Percentiles rank a stretch among this genome's conserved stretches.
phyloP scores from a whole-genome alignment of 2,113 vertebrate species.

The Oxygymnocypris stewartii region DNA sequence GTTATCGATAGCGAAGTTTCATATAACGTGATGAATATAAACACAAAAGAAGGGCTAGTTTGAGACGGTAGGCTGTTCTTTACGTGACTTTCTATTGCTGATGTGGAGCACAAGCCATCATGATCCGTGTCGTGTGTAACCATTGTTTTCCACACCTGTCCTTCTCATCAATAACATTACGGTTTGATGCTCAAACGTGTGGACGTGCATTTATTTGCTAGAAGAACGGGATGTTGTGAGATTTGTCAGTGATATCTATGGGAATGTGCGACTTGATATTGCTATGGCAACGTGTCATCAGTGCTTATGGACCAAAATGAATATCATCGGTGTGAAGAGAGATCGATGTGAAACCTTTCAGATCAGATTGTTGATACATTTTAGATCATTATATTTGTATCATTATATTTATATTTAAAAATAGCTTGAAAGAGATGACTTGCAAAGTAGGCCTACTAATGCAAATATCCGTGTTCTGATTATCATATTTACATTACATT shows the following conservation, averaged over 20 bases:
- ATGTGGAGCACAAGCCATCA: neutral
- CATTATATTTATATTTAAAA: too few relatives aligned
- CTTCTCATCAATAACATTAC: neutral
- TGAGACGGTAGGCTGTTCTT: constrained; percentile 42
- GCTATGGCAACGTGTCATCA: constrained; percentile 27
- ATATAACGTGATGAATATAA: constrained; percentile 12
- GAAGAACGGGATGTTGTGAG: neutral
- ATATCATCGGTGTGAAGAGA: neutral
- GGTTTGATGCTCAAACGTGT: neutral
- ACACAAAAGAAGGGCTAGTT: neutral
- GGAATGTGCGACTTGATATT: neutral
- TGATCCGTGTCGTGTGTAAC: neutral
- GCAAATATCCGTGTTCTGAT: neutral
- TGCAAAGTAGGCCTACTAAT: neutral
- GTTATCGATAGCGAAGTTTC: neutral
- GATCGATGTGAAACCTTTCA: neutral
- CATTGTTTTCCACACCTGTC: neutral
- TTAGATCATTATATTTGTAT: neutral
- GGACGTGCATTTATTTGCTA: neutral
- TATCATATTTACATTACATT: too few relatives aligned
- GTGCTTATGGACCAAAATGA: constrained; percentile 6
- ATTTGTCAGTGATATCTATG: neutral
- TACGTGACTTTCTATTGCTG: constrained; percentile 4
- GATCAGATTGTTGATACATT: neutral
- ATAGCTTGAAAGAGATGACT: neutral